Base-by-base conservation (phyloP, 2,113 vertebrate species). In the Gadus chalcogrammus region DNA sequence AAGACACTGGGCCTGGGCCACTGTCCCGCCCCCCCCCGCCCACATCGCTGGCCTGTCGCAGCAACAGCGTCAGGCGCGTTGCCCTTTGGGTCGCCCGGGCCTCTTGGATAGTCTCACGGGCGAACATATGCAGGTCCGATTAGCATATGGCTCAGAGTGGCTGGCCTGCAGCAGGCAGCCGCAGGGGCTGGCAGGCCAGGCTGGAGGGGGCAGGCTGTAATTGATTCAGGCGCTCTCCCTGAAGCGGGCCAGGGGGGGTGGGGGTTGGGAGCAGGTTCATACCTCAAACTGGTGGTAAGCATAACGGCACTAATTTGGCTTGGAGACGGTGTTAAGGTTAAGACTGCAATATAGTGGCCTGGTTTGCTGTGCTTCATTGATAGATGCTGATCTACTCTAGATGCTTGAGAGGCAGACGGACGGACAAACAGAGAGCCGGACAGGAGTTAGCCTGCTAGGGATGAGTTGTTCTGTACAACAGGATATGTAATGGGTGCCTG, bases 21-120 rank as follows among this genome's bases (percentile, higher is more conserved):
- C 72, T 22, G 75, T 71, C 79, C 22, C 68, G 20, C 68, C 73
- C 75, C 82, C 70, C 80, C 78, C 78, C 81, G 72, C 67, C 76
- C 65, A 55, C 68, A 48, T 48, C 42, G 1, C 42, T 48, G 42
- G 42, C 64, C 82, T 72, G 69, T 72, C 76, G 35, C 69, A 67
- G 71, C 69, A 20, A 35, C 56, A 6, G 67, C 79, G 79, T 68
- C 62, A 48, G 42, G 42, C 12, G 8, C 8, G 42, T 78, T 56
- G 83, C 86, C 80, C 79, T 75, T 12, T 63, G 71, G 71, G 82
- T 68, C 77, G 77, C 69, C 20, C 3, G 53, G 76, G 80, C 42
- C 64, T 73, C 80, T 89, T 85, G 86, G 80, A 87, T 83, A 83
- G 79, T 81, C 80, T 88, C 76, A 67, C 82, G 82, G 79, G 81